These are phyloP conservation scores for Metridium senile DNA, from an alignment of 92 coral and sea anemone species.

Conservation along the genomic window DNA sequence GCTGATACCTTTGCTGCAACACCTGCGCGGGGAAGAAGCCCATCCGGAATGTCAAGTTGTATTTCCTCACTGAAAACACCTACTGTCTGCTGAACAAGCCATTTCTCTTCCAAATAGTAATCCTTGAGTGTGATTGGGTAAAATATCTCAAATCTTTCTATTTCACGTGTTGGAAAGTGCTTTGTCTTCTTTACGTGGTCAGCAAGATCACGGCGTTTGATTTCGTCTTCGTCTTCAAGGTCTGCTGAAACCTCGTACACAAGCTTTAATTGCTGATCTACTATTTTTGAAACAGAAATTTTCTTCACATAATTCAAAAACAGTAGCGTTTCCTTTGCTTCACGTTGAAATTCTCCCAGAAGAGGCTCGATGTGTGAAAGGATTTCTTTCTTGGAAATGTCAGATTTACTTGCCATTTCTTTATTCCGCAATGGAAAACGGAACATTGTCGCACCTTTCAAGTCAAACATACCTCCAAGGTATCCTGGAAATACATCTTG, in stretches of 20 bases:
- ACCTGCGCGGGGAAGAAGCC: slow-evolving; percentile 90
- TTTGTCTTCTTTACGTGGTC: slow-evolving; percentile 43
- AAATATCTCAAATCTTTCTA: slow-evolving; percentile 47
- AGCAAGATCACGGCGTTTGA: slow-evolving; percentile 40
- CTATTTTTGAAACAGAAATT: slow-evolving; percentile 68
- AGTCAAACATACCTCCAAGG: slow-evolving; percentile 66
- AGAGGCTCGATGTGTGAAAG: slow-evolving; percentile 6
- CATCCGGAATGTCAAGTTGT: slow-evolving; percentile 53
- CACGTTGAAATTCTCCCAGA: slow-evolving; percentile 41
- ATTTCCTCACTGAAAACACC: slow-evolving; percentile 19
- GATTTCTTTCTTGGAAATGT: slow-evolving; percentile 48
- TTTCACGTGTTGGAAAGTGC: slow-evolving; percentile 38
- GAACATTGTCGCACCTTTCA: slow-evolving; percentile 77
- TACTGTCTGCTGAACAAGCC: slow-evolving; percentile 80
- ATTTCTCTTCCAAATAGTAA: slow-evolving; percentile 24
- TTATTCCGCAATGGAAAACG: slow-evolving; percentile 76
- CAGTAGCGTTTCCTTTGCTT: slow-evolving; percentile 72
- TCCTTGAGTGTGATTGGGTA: slow-evolving; percentile 67
- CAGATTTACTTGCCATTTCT: slow-evolving; percentile 45
- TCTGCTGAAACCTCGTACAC: slow-evolving; percentile 57
- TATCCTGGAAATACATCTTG: slow-evolving; percentile 75
- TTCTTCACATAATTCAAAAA: slow-evolving; percentile 76
- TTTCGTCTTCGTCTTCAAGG: slow-evolving; percentile 39
- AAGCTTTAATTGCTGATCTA: slow-evolving; percentile 24
- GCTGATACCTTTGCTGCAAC: slow-evolving; percentile 65